phyloP scores from a whole-genome alignment of 1,140 invertebrate species.

The Listronotus oregonensis region DNA sequence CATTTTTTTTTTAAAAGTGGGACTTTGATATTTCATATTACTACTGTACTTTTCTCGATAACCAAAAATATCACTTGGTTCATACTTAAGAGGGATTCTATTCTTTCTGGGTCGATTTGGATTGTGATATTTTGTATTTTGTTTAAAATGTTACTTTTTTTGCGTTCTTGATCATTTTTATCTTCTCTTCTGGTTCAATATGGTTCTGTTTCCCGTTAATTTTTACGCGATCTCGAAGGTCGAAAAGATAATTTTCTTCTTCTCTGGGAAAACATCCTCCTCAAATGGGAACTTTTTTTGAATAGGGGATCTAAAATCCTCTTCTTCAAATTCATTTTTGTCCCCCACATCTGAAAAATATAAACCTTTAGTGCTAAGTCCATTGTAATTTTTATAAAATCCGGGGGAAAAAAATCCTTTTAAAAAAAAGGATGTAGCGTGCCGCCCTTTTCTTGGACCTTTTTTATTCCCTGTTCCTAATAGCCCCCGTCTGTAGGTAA shows the following conservation, averaged over 20 bases:
- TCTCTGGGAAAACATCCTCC: conserved; percentile 24
- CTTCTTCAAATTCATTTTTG: conserved; percentile 22
- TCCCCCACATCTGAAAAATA: conserved; percentile 11
- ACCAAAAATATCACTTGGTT: conserved; percentile 23
- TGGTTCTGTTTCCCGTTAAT: conserved; percentile 12
- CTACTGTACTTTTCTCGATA: conserved; percentile 31
- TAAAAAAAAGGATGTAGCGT: too few species aligned
- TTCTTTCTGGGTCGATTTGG: conserved; percentile 3
- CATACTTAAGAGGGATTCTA: conserved; percentile 3
- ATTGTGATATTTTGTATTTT: conserved; percentile 22
- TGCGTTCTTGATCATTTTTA: conserved; percentile 30
- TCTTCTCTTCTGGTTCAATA: conserved; percentile 27
- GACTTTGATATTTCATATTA: conserved; percentile 32
- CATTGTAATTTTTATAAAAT: too few species aligned
- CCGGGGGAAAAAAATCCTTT: too few species aligned
- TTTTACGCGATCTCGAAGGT: conserved; percentile 4
- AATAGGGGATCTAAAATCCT: conserved; percentile 4
- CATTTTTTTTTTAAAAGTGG: background rate
- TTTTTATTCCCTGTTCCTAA: too few species aligned
- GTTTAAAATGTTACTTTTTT: conserved; percentile 26
- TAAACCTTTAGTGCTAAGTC: background rate
- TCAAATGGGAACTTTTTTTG: conserved; percentile 14
- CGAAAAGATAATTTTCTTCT: conserved; percentile 16
- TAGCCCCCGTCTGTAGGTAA: too few species aligned
- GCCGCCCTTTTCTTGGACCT: too few species aligned